Evolutionary conservation across 2,888 invertebrate species (phyloP).

Genomic region (Spicauda simplicius): DNA sequence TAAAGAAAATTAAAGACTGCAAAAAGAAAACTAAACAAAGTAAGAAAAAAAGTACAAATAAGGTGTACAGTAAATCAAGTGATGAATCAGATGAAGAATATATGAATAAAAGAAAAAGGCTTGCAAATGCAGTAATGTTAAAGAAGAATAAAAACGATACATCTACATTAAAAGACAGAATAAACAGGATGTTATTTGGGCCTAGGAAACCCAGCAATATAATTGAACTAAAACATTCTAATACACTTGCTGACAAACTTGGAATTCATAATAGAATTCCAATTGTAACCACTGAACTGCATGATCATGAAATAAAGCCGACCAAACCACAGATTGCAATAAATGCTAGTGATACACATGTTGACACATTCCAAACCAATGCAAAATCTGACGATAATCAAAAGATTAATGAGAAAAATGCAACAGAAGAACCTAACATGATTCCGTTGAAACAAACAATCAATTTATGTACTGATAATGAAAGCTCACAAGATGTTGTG

Average conservation of each 20-base stretch:
- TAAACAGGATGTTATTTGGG: slow-evolving; percentile 69
- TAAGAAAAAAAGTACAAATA: slow-evolving; percentile 40
- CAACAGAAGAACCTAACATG: slow-evolving; percentile 37
- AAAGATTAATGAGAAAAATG: neutral
- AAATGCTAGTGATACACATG: slow-evolving; percentile 37
- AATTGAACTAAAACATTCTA: slow-evolving; percentile 26
- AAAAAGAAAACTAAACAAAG: slow-evolving; percentile 57
- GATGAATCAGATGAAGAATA: slow-evolving; percentile 76
- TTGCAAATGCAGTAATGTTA: slow-evolving; percentile 83
- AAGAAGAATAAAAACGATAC: slow-evolving; percentile 63
- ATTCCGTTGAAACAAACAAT: slow-evolving; percentile 33
- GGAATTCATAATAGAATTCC: slow-evolving; percentile 37
- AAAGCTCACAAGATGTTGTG: slow-evolving; percentile 46
- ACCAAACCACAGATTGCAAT: neutral
- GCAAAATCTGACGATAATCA: slow-evolving; percentile 38
- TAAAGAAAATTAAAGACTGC: slow-evolving; percentile 33
- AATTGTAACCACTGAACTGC: slow-evolving; percentile 7
- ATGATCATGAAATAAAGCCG: slow-evolving; percentile 33
- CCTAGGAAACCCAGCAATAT: slow-evolving; percentile 30
- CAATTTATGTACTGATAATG: slow-evolving; percentile 55
- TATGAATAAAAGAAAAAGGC: slow-evolving; percentile 73
- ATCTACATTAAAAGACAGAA: slow-evolving; percentile 68
- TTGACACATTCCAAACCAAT: slow-evolving; percentile 37
- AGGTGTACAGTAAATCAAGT: slow-evolving; percentile 60
- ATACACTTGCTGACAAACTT: slow-evolving; percentile 4